Base-by-base conservation (phyloP, 2,113 vertebrate genomes). In the Prunella himalayana region DNA sequence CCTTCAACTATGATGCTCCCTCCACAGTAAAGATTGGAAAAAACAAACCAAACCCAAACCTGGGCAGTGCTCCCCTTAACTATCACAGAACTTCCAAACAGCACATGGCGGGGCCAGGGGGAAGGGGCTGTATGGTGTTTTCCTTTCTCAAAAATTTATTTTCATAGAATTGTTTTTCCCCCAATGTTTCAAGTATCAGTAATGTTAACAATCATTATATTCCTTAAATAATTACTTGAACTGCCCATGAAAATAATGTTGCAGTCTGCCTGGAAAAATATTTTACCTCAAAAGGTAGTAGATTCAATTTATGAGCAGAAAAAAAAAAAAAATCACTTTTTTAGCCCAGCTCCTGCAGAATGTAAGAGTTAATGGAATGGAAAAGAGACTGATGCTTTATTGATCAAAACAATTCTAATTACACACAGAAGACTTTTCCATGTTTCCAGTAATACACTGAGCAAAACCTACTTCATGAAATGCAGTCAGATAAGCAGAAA, bases 81-180 rank as follows among this genome's bases (percentile, higher is more conserved):
- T 28, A 85, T 17, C 2, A 2, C 13, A 65, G 45, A 37, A 42
- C 31, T 82, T 56, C 56, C 20, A 37, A 87, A 27, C 25, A 87
- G 19, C 39, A 57, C 13, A 20, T 3, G 6, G 25, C 0, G 0
- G 31, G 24, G 14, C 14, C 7, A 9, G 8, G 13, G 11, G 3
- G 4, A 53, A 85, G 21, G 11, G 8, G 12, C 10, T 41, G 4
- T 35, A 54, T 4, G 14, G 19, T 1, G 1, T 68, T 63, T 56
- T 76, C 18, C 37, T 44, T 57, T 63, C 44, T 35, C 15, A 63
- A 39, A 72, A 69, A n/a, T 7, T 64, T 60, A 1, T 64, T 77
- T 59, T 54, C 4, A 54, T 8, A 5, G 8, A 51, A 21, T 25
- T 69, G 11, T 8, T 69, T 51, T 33, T 13, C 11, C 8, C 22